These are phyloP conservation scores for Athalia cordata DNA, from an alignment of 2,888 invertebrate species.

Conservation along the genomic window DNA sequence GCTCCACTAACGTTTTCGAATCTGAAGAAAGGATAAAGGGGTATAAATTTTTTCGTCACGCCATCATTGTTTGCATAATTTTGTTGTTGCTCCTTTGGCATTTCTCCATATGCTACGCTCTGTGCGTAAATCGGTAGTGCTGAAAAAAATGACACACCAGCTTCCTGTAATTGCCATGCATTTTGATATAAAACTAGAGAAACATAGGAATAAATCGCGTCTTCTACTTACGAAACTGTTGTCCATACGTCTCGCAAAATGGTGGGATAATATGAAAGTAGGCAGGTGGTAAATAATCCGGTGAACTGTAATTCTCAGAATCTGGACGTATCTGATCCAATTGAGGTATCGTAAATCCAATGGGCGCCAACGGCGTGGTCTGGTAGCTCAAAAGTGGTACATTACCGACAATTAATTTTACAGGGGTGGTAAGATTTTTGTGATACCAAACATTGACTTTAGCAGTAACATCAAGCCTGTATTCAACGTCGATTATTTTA, in stretches of 20 bases:
- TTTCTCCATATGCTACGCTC: background rate
- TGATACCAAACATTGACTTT: background rate
- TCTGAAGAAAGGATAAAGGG: conserved; percentile 1
- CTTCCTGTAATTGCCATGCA: background rate
- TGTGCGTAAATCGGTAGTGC: conserved; percentile 10
- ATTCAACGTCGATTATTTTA: conserved; percentile 20
- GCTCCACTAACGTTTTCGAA: background rate
- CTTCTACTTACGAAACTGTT: background rate
- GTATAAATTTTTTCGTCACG: background rate
- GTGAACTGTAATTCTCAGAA: background rate
- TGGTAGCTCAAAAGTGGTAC: conserved; percentile 7
- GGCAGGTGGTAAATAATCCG: background rate
- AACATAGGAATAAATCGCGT: background rate
- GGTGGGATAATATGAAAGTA: background rate
- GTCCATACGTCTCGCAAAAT: background rate
- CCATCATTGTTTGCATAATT: background rate
- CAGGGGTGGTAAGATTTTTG: background rate
- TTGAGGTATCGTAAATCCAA: no score
- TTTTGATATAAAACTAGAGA: no score
- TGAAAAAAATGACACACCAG: background rate
- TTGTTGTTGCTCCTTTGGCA: background rate
- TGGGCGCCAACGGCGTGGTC: background rate
- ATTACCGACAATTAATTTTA: background rate
- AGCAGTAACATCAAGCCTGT: conserved; percentile 11
- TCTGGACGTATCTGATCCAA: background rate